Evolutionary conservation across 2,888 invertebrate genomes (phyloP), one percentile per base, ranked within the genome.

Genomic region (Orchesellides sinensis): DNA sequence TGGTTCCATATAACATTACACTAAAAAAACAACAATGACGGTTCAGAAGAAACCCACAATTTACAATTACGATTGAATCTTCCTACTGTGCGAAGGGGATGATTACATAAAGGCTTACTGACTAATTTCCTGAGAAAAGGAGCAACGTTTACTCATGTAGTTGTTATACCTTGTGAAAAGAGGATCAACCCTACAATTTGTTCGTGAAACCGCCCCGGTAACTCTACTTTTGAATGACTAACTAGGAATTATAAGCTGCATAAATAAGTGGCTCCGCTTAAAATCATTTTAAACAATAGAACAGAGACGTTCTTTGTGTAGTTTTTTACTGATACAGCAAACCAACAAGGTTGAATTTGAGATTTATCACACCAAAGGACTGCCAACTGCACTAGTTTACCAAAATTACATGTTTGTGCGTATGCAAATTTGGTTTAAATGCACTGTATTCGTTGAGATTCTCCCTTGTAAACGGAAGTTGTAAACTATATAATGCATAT

Each of bases 41-140:
- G 49, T 66, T 52, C 32, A 47, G 63, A 54, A 52, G 78, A 78
- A 78, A 61, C 78, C 78, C 63, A 56, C 78, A 78, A 78, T 78
- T 78, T 78, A 70, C 69, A 78, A 78, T 78, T 78, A 74, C 73
- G 77, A 61, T 69, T 78, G 69, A 69, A 68, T 78, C 68, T 69
- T 69, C 61, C 45, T 69, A 47, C 61, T 61, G 47, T 73, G 61
- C 35, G 63, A 49, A 54, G 54, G 73, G 49, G 75, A 66, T 75
- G 65, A 75, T 75, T 75, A 77, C 77, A 61, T 69, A 78, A 78
- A 69, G 32, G 61, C 59, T 61, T 25, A n/a, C 49, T 49, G 78
- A 72, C 79, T 80, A 80, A 80, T 80, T 80, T 72, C 52, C 65
- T 56, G 29, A 47, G 56, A 77, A 72, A 54, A 52, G 47, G 32